These are phyloP conservation scores for Rhagonycha lutea DNA, from an alignment of 2,888 invertebrate species.

Conservation along the genomic window DNA sequence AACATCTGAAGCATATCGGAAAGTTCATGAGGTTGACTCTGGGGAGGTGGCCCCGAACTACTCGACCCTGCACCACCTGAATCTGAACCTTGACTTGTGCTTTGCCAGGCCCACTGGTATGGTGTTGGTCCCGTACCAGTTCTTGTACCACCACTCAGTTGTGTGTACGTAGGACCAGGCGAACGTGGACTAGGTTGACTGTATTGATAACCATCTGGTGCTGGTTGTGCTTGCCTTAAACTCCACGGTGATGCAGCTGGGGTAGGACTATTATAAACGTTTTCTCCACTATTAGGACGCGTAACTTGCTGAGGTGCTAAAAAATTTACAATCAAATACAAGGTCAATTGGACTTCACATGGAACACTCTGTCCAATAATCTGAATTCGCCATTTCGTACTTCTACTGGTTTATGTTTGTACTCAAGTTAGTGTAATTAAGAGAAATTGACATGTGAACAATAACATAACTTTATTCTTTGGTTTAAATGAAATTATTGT, in stretches of 20 bases:
- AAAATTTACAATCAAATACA: not conserved
- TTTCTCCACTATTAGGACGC: conserved; percentile 71
- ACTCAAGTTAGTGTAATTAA: too few species aligned
- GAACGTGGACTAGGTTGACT: conserved; percentile 77
- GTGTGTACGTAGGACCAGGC: conserved; percentile 84
- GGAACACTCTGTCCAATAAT: too few species aligned
- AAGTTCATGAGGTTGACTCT: conserved; percentile 77
- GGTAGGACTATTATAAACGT: conserved; percentile 70
- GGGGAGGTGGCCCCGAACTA: conserved; percentile 64
- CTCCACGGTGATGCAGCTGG: conserved; percentile 71
- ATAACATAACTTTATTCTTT: too few species aligned
- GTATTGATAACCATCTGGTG: conserved; percentile 71
- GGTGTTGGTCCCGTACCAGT: conserved; percentile 44
- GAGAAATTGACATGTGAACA: too few species aligned
- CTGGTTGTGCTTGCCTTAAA: conserved; percentile 65
- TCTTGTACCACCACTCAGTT: conserved; percentile 68
- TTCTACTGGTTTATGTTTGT: too few species aligned
- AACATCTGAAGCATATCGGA: conserved; percentile 93
- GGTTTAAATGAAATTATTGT: too few species aligned
- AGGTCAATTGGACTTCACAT: not conserved
- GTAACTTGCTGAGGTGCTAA: conserved; percentile 60
- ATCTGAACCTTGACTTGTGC: conserved; percentile 55
- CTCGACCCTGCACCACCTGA: conserved; percentile 56
- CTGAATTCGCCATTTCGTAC: too few species aligned
- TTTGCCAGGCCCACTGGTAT: conserved; percentile 54